Percentiles rank a stretch among this genome's conserved stretches.
Conservation (phyloP, 2,888 invertebrate species). For the Trachelus iudaicus region DNA sequence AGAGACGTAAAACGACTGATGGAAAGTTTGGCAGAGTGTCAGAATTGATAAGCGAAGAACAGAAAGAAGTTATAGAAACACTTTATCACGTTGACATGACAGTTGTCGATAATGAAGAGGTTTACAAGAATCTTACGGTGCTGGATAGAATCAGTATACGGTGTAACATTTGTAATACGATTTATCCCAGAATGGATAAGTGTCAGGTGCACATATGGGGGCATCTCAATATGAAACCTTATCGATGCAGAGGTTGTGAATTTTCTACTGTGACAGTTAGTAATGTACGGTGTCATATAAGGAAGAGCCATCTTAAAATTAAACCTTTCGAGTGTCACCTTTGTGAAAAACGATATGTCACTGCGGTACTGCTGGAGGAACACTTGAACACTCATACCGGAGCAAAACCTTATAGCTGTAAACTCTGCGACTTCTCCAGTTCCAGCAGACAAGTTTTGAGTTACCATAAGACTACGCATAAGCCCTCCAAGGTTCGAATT, state of each 20-base stretch:
- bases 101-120: slow-evolving; percentile 37
- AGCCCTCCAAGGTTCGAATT: slow-evolving; percentile 32
- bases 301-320: slow-evolving; percentile 56
- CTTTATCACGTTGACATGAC: slow-evolving; percentile 48
- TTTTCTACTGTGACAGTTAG: slow-evolving; percentile 54
- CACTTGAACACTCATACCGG: slow-evolving; percentile 55
- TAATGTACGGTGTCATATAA: slow-evolving; percentile 53
- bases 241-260: slow-evolving; percentile 47
- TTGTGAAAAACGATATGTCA: slow-evolving; percentile 48
- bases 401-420: slow-evolving; percentile 44
- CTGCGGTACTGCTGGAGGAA: slow-evolving; percentile 48
- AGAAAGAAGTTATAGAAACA: slow-evolving; percentile 48
- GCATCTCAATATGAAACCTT: slow-evolving; percentile 55
- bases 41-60: slow-evolving; percentile 50
- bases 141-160: slow-evolving; percentile 41
- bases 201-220: slow-evolving; percentile 56
- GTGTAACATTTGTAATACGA: slow-evolving; percentile 44
- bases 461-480: slow-evolving; percentile 50
- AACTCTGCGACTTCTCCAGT: slow-evolving; percentile 44
- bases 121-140: slow-evolving; percentile 36
- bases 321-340: slow-evolving; percentile 50
- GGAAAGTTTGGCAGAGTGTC: slow-evolving; percentile 44
- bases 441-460: slow-evolving; percentile 49
- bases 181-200: slow-evolving; percentile 50
- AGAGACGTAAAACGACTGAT: slow-evolving; percentile 25